A percentile compares a stretch with the other conserved stretches of the same genome.
Conservation (phyloP, 2,797 vertebrate genomes). For the Esox lucius region DNA sequence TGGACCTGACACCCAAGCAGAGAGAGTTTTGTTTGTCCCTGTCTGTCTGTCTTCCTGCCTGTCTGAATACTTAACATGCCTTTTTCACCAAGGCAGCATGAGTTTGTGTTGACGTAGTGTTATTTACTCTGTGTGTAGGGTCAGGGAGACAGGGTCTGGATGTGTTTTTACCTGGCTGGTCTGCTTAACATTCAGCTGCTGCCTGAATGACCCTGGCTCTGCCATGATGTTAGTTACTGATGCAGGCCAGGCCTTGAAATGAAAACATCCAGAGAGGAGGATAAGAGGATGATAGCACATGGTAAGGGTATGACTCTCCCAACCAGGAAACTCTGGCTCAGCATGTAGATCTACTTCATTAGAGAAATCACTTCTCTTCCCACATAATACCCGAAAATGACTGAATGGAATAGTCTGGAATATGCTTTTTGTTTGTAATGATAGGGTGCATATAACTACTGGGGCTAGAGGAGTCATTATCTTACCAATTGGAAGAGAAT, state of each 20-base stretch:
- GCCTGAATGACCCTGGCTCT: slow-evolving; percentile 54
- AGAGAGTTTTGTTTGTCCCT: slow-evolving; percentile 11
- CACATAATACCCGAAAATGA: background rate
- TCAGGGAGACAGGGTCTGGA: background rate
- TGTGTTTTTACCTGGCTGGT: background rate
- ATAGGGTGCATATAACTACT: too few species aligned
- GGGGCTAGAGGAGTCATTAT: too few species aligned
- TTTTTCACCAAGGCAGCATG: background rate
- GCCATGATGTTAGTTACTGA: slow-evolving; percentile 53
- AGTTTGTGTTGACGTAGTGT: too few species aligned
- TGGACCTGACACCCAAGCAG: slow-evolving; percentile 54
- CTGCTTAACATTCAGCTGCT: slow-evolving; percentile 55
- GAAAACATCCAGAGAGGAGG: slow-evolving; percentile 15
- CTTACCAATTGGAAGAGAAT: too few species aligned
- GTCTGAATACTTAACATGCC: background rate
- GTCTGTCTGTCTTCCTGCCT: slow-evolving; percentile 9
- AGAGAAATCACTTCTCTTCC: background rate
- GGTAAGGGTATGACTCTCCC: background rate
- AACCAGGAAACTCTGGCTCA: background rate
- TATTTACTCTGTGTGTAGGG: background rate
- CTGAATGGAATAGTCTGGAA: background rate
- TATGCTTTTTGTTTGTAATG: too few species aligned
- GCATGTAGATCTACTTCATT: background rate
- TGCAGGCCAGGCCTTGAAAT: slow-evolving; percentile 49
- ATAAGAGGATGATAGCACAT: background rate